A percentile compares a stretch with the other conserved stretches of the same genome.
phyloP scores from a whole-genome alignment of 2,797 vertebrate species.

The Pteropus rufus region DNA sequence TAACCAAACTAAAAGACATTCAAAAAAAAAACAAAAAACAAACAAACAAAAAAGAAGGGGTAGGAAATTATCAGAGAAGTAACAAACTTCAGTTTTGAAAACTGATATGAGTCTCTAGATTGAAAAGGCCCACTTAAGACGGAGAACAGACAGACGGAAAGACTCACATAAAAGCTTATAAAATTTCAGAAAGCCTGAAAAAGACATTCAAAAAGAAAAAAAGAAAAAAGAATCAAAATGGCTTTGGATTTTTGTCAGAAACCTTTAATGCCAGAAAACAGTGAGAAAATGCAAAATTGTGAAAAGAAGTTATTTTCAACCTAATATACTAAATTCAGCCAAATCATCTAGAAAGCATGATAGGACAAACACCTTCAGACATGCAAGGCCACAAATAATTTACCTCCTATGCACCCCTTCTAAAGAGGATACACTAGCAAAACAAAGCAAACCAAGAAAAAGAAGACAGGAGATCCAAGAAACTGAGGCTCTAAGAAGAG shows the following conservation, averaged over 20 bases:
- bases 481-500: neutral
- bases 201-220: neutral
- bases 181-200: slow-evolving; percentile 7
- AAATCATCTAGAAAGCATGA: neutral
- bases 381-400: neutral
- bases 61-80: neutral
- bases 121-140: neutral
- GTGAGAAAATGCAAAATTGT: neutral
- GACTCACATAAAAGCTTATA: neutral
- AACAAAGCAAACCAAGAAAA: slow-evolving; percentile 1
- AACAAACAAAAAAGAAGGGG: neutral
- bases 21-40: neutral
- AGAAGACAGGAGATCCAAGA: neutral
- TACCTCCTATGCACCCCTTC: neutral
- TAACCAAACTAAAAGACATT: neutral
- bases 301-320: neutral
- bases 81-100: neutral
- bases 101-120: neutral
- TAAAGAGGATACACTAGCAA: neutral
- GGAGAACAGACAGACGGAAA: neutral
- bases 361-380: neutral
- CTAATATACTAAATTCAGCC: slow-evolving; percentile 11
- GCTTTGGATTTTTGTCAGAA: neutral
- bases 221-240: neutral
- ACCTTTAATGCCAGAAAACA: neutral